Evolutionary conservation across 1,140 invertebrate species (phyloP), one percentile per base, ranked within the genome.

Genomic region (Charaxes varanes): DNA sequence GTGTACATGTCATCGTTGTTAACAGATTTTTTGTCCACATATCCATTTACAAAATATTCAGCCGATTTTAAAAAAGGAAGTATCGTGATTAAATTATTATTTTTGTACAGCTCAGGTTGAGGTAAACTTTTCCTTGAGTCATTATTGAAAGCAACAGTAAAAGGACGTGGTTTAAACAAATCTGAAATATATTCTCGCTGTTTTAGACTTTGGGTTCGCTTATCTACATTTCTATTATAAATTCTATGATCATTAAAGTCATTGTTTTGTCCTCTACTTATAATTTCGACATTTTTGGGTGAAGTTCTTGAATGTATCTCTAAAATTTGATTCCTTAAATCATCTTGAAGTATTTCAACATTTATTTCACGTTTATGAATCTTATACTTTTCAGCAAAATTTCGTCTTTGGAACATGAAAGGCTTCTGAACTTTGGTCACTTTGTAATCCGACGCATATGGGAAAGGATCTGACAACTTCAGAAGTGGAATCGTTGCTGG

Each of bases 361-460:
- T 82, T 81, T 36, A 70, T 72, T 52, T 76, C 56, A 23, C 70
- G 55, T 56, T 70, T 70, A 11, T 42, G 53, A 10, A 49, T 46
- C 11, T 50, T 52, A 17, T 33, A 47, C 16, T 35, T 68, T 27
- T 63, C 59, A 6, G 53, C 43, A 14, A 59, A 49, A 44, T 54
- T 65, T 38, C 35, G 54, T 35, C 59, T 58, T 50, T 66, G 55
- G 34, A 74, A 61, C 42, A 62, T 58, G 7, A 47, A 22, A 11
- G 68, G 53, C 30, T 61, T 52, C 6, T 37, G 47, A 5, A 74
- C 21, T 61, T 71, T 77, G 33, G 26, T 46, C 12, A 62, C 8
- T 57, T 58, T 71, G 13, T 68, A 63, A 8, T 74, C 67, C 2
- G 65, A 71, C 3, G 73, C 53, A 38, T 83, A 82, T 12, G 78